Conservation (phyloP, 2,888 invertebrate species). For the Cerastis leucographa region DNA sequence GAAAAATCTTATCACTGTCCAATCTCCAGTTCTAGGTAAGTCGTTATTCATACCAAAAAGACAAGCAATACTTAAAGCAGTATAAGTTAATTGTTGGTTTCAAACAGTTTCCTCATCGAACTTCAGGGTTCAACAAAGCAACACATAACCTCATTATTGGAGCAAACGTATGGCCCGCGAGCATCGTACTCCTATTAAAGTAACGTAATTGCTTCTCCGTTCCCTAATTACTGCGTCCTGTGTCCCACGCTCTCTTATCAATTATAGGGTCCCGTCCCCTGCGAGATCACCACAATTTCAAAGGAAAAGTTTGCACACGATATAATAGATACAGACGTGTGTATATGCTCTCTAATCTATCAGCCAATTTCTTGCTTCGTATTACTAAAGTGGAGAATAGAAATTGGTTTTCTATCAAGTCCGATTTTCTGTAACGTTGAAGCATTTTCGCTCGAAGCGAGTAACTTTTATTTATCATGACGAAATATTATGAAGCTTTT, state of each 20-base stretch:
- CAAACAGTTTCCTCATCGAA: slow-evolving; percentile 40
- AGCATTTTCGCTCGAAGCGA: neutral
- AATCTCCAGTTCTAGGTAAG: neutral
- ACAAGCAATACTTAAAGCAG: neutral
- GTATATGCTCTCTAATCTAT: slow-evolving; percentile 37
- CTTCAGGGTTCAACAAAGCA: slow-evolving; percentile 54
- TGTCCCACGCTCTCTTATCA: slow-evolving; percentile 77
- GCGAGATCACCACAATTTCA: slow-evolving; percentile 69
- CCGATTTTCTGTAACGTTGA: neutral
- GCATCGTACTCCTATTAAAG: slow-evolving; percentile 78
- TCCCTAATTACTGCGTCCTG: slow-evolving; percentile 81
- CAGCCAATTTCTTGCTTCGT: slow-evolving; percentile 27
- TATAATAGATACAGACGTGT: slow-evolving; percentile 11
- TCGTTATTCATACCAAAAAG: too few relatives aligned
- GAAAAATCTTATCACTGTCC: neutral
- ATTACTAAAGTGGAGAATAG: slow-evolving; percentile 10
- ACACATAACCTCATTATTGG: slow-evolving; percentile 68
- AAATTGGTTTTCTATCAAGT: slow-evolving; percentile 14
- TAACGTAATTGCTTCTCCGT: slow-evolving; percentile 79
- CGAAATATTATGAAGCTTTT: slow-evolving; percentile 29
- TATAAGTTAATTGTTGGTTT: slow-evolving; percentile 24
- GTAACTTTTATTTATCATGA: slow-evolving; percentile 1
- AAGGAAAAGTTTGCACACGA: slow-evolving; percentile 66
- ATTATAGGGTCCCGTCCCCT: slow-evolving; percentile 72
- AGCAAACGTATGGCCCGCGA: slow-evolving; percentile 67